Percentiles rank a stretch among this genome's conserved stretches.
phyloP scores from a whole-genome alignment of 2,888 invertebrate species.

The Ennomos quercinarius region DNA sequence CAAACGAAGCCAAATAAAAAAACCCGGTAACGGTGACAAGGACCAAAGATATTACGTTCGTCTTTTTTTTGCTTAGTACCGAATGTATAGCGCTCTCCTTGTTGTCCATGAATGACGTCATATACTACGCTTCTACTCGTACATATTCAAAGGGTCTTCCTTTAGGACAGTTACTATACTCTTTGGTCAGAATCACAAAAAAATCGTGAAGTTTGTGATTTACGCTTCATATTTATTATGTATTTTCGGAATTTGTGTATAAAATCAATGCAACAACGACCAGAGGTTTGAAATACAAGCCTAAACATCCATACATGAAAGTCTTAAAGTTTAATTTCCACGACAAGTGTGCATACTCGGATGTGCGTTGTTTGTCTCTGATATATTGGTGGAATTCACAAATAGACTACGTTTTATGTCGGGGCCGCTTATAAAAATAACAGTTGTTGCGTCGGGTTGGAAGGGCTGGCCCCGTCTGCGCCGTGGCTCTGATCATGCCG shows the following conservation, averaged over 20 bases:
- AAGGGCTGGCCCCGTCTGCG: conserved; percentile 63
- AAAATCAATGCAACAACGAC: conserved; percentile 50
- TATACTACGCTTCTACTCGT: no score
- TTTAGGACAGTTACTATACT: no score
- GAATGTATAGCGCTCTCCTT: no score
- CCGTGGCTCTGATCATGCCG: conserved; percentile 61
- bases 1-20: no score
- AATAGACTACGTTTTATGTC: conserved; percentile 81
- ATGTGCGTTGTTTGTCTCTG: conserved; percentile 76
- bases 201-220: conserved; percentile 8
- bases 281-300: background rate
- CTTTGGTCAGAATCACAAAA: no score
- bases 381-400: conserved; percentile 77
- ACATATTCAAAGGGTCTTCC: no score
- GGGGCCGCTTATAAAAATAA: conserved; percentile 82
- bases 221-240: conserved; percentile 32
- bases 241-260: conserved; percentile 55
- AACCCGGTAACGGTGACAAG: no score
- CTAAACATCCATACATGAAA: background rate
- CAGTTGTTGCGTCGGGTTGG: conserved; percentile 69
- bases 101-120: no score
- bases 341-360: conserved; percentile 40
- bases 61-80: no score
- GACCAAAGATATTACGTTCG: no score
- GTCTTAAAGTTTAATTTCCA: conserved; percentile 2